Evolutionary conservation across 2,888 invertebrate species (phyloP).

Genomic region (Clanis bilineata): DNA sequence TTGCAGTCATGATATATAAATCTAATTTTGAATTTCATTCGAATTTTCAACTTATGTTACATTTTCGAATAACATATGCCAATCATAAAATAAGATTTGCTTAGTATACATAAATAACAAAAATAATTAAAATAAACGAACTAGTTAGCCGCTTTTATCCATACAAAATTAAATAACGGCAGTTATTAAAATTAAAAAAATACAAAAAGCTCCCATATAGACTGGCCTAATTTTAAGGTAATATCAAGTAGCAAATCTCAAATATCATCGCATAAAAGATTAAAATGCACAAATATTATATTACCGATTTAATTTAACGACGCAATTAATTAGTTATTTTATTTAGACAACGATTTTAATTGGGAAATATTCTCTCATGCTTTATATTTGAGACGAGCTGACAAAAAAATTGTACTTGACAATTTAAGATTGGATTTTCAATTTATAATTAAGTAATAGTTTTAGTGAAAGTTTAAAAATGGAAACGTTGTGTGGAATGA

Average conservation of each 20-base stretch:
- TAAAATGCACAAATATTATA: neutral
- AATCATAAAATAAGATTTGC: neutral
- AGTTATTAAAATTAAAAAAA: neutral
- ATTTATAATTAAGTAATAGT: neutral
- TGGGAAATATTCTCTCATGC: neutral
- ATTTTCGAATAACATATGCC: neutral
- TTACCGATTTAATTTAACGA: neutral
- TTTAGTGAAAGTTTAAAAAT: neutral
- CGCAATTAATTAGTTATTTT: neutral
- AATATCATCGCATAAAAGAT: neutral
- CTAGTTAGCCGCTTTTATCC: neutral
- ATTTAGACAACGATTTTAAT: neutral
- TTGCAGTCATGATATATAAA: neutral
- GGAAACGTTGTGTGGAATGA: neutral
- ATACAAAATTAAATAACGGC: neutral
- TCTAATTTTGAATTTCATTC: neutral
- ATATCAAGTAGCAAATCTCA: neutral
- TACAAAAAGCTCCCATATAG: constrained; percentile 8
- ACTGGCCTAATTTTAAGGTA: constrained; percentile 2
- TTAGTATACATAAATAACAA: neutral
- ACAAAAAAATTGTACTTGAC: neutral
- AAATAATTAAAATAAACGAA: neutral
- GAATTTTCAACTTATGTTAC: neutral
- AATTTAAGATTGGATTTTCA: neutral
- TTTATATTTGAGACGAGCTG: neutral